Evolutionary conservation across 2,888 invertebrate genomes (phyloP).

Genomic region (Pollenia amentaria): DNA sequence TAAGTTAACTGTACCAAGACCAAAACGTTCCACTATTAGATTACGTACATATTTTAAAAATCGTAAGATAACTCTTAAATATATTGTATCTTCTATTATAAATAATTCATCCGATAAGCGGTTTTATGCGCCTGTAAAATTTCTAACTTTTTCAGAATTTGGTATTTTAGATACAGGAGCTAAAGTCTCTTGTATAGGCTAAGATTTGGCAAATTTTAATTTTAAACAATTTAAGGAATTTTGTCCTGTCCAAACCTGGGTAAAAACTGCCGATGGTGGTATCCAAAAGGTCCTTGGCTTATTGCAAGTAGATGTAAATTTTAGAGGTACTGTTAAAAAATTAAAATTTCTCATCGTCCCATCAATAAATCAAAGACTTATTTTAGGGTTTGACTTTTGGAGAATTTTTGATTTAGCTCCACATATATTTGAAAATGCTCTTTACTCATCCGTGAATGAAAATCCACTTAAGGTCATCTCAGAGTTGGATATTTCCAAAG

Average conservation of each 20-base stretch:
- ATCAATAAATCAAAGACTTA: background rate
- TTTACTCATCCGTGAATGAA: background rate
- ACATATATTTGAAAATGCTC: background rate
- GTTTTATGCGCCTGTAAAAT: background rate
- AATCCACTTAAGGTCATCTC: background rate
- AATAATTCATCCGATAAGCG: background rate
- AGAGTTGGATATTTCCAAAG: background rate
- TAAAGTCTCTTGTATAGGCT: background rate
- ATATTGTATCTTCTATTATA: background rate
- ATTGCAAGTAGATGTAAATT: background rate
- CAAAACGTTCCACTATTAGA: background rate
- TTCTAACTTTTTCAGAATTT: background rate
- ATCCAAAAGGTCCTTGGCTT: background rate
- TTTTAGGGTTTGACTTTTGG: conserved; percentile 14
- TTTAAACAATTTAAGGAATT: background rate
- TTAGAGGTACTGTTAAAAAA: background rate
- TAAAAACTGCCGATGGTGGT: conserved; percentile 6
- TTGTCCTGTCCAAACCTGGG: background rate
- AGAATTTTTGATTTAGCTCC: background rate
- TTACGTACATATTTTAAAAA: background rate
- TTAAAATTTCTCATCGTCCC: background rate
- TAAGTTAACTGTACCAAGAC: background rate
- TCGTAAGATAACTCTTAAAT: background rate
- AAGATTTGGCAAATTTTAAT: background rate
- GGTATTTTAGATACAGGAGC: background rate